Percentiles rank a stretch among this genome's conserved stretches.
Evolutionary conservation across 2,113 vertebrate species (phyloP).

Genomic region (Megalops atlanticus): DNA sequence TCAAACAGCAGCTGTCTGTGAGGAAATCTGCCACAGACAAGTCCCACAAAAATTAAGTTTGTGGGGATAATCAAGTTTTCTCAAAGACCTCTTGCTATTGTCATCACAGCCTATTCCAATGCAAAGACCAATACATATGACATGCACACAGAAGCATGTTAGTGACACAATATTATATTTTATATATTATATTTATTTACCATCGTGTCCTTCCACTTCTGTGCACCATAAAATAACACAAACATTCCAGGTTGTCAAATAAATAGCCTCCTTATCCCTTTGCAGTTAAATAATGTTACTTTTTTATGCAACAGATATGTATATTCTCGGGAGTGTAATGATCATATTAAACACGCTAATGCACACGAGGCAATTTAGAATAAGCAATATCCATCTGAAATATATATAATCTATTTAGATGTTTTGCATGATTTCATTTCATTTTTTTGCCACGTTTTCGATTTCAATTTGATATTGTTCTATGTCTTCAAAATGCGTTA

Average conservation of each 20-base stretch:
- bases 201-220: not conserved
- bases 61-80: no score
- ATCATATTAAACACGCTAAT: not conserved
- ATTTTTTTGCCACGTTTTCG: constrained; percentile 35
- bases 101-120: no score
- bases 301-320: not conserved
- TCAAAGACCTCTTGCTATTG: no score
- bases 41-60: no score
- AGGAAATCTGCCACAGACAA: no score
- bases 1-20: no score
- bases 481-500: constrained; percentile 65
- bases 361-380: no score
- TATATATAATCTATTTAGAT: not conserved
- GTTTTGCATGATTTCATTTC: not conserved
- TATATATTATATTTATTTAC: not conserved
- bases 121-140: no score
- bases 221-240: not conserved
- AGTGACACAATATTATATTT: no score
- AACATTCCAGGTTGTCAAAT: not conserved
- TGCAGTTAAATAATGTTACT: not conserved
- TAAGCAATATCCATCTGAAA: no score
- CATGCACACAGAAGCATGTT: no score
- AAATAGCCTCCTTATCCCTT: not conserved
- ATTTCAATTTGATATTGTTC: constrained; percentile 51
- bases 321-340: not conserved